Evolutionary conservation across 2,797 vertebrate genomes (phyloP).

Genomic region (Siniperca undulata): DNA sequence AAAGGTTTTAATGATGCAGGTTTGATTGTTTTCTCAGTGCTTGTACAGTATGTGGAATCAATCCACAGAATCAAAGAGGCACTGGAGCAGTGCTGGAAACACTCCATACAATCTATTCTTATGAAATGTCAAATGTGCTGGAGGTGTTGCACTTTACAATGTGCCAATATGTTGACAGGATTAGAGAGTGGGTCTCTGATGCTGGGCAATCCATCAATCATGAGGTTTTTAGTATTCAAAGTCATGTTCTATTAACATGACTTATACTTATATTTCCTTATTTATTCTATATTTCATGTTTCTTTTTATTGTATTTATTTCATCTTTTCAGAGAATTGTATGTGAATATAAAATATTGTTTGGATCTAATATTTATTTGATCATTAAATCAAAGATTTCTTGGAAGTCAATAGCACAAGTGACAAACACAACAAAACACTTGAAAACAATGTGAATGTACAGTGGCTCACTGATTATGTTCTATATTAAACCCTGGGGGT

Average conservation of each 20-base stretch:
- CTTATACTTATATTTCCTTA: background rate
- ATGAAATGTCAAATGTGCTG: slow-evolving; percentile 40
- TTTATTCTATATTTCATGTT: background rate
- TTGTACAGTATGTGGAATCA: slow-evolving; percentile 59
- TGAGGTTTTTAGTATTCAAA: background rate
- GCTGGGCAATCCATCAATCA: slow-evolving; percentile 28
- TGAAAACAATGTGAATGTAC: background rate
- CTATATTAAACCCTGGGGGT: background rate
- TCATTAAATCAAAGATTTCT: background rate
- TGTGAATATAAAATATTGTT: background rate
- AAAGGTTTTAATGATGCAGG: slow-evolving; percentile 65
- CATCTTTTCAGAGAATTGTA: background rate
- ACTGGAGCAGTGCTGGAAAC: slow-evolving; percentile 47
- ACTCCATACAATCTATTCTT: slow-evolving; percentile 32
- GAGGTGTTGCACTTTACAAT: slow-evolving; percentile 31
- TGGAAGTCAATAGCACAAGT: background rate
- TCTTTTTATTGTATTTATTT: background rate
- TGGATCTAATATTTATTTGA: background rate
- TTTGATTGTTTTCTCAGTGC: slow-evolving; percentile 57
- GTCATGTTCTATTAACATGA: background rate
- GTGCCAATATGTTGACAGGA: slow-evolving; percentile 3
- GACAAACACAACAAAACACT: background rate
- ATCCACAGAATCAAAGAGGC: slow-evolving; percentile 61
- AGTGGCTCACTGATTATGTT: background rate
- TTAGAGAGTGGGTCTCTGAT: slow-evolving; percentile 13